Evolutionary conservation across 1,140 invertebrate species (phyloP), one percentile per base, ranked within the genome.

Genomic region (Cepaea nemoralis): DNA sequence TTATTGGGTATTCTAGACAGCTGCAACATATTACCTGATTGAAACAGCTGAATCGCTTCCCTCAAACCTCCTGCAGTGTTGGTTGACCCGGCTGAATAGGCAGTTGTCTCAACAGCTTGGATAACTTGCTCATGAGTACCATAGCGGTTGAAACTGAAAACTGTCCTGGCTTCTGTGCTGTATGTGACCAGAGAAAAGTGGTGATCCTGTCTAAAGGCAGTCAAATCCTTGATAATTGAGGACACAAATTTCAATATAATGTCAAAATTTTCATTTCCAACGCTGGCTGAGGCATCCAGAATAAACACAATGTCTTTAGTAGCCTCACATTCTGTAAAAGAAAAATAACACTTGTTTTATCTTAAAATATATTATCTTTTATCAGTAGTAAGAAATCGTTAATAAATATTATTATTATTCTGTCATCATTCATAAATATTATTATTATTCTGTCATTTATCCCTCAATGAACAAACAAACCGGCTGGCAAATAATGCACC

Each of bases 301-400:
- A 90, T 85, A 79, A 90, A 87, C 16, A 82, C 84, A 48, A 90
- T 86, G 82, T 90, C 89, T 74, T 88, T 88, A 16, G 59, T 82
- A 3, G 80, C 45, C 24, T 83, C 66, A 70, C 89, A 90, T 39
- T 80, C 88, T 90, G 82, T 37, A 84, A 84, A n/a, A n/a, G n/a
- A n/a, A n/a, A n/a, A n/a, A n/a, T n/a, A n/a, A n/a, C n/a, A n/a
- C n/a, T n/a, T n/a, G n/a, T n/a, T n/a, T n/a, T n/a, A n/a, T n/a
- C n/a, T n/a, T n/a, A n/a, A n/a, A n/a, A n/a, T n/a, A n/a, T n/a
- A n/a, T n/a, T n/a, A n/a, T n/a, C n/a, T n/a, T n/a, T n/a, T n/a
- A n/a, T n/a, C n/a, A n/a, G n/a, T n/a, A n/a, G n/a, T n/a, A n/a
- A n/a, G n/a, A n/a, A n/a, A n/a, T n/a, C n/a, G n/a, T n/a, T n/a